Conservation (phyloP, 2,888 invertebrate species). For the Epistrophella euchroma region DNA sequence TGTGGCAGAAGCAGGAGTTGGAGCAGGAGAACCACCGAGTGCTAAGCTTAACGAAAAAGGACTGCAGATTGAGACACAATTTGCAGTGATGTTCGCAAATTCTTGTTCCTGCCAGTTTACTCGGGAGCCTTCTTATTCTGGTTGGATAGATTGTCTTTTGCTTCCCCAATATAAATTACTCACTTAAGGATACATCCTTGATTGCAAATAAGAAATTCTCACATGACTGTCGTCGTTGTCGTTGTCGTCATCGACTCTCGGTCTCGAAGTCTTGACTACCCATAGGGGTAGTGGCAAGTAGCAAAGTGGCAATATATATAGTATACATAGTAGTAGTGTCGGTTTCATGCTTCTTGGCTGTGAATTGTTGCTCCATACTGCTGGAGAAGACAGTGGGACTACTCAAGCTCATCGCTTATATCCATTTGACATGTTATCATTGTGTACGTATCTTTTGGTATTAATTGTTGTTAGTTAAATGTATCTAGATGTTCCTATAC, state of each 20-base stretch:
- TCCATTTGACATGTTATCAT: constrained; percentile 76
- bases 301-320: not conserved
- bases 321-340: constrained; percentile 51
- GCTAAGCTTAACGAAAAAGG: constrained; percentile 59
- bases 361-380: constrained; percentile 67
- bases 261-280: constrained; percentile 37
- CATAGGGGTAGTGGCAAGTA: constrained; percentile 14
- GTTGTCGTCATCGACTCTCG: constrained; percentile 63
- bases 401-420: constrained; percentile 75
- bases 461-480: constrained; percentile 76
- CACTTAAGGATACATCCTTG: constrained; percentile 76
- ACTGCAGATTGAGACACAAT: constrained; percentile 76
- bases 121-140: constrained; percentile 76
- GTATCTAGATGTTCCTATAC: constrained; percentile 62
- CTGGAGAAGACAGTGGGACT: constrained; percentile 70
- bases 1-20: constrained; percentile 34
- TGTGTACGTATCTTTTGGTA: constrained; percentile 76
- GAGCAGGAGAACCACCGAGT: constrained; percentile 19
- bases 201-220: constrained; percentile 76
- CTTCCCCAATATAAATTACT: constrained; percentile 76
- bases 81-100: constrained; percentile 76
- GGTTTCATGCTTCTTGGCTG: constrained; percentile 70
- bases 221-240: constrained; percentile 76
- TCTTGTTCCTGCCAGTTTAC: constrained; percentile 76
- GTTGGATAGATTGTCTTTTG: constrained; percentile 76